Conservation (phyloP, 1,140 invertebrate genomes). For the Papilio polytes region DNA sequence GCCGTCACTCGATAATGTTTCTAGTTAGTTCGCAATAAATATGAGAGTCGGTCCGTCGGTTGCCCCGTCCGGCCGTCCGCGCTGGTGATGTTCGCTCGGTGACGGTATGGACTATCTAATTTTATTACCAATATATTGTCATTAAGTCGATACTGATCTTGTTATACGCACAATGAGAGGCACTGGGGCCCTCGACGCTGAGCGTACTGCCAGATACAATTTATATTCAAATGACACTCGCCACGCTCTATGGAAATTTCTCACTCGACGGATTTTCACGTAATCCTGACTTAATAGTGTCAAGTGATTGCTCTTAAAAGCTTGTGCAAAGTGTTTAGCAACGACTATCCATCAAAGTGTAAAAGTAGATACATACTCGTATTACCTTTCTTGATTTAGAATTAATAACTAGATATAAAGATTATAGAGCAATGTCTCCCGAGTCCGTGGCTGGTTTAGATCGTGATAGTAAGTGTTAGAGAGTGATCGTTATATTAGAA, state of each 20-base stretch:
- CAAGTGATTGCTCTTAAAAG: conserved; percentile 50
- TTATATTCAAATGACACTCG: conserved; percentile 82
- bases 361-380: too few relatives aligned
- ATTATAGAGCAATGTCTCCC: not conserved
- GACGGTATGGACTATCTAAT: conserved; percentile 82
- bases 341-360: conserved; percentile 39
- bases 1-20: conserved; percentile 79
- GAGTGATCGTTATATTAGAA: not conserved
- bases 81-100: conserved; percentile 70
- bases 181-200: conserved; percentile 66
- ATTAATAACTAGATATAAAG: not conserved
- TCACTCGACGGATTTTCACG: conserved; percentile 78
- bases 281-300: conserved; percentile 79
- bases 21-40: conserved; percentile 80
- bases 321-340: conserved; percentile 20
- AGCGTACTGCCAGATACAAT: conserved; percentile 68
- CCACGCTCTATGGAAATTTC: conserved; percentile 76
- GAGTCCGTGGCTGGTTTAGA: not conserved
- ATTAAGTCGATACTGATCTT: conserved; percentile 84
- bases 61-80: conserved; percentile 53
- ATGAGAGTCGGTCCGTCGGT: conserved; percentile 73
- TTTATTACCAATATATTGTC: conserved; percentile 84
- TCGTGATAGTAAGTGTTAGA: not conserved
- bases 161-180: conserved; percentile 82
- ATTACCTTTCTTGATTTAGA: not conserved